Evolutionary conservation across 2,113 vertebrate genomes (phyloP).

Genomic region (Lipophrys pholis): DNA sequence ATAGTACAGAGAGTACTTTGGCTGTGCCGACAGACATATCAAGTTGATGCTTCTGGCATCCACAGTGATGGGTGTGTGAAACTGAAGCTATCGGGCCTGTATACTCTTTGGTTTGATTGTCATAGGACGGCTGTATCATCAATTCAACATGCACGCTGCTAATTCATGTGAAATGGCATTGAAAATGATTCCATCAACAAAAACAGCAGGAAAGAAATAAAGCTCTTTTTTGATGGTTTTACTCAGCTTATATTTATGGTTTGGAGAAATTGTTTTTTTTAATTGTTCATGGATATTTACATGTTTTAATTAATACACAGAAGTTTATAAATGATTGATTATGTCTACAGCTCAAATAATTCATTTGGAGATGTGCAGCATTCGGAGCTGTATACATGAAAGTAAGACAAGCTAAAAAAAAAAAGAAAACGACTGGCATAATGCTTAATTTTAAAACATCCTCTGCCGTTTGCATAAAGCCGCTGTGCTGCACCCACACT

Average conservation of each 20-base stretch:
- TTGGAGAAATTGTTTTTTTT: neutral
- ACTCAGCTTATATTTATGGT: neutral
- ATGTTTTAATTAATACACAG: neutral
- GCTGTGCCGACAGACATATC: conserved; percentile 50
- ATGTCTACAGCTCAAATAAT: neutral
- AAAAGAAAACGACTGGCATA: neutral
- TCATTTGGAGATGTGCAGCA: neutral
- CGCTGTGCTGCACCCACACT: neutral
- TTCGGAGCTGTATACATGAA: too few species aligned
- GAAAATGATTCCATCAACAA: neutral
- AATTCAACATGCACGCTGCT: neutral
- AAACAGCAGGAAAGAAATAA: neutral
- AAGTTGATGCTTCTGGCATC: conserved; percentile 8
- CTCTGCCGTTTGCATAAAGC: neutral
- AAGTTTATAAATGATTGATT: neutral
- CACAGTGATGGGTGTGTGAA: neutral
- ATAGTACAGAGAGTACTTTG: conserved; percentile 41
- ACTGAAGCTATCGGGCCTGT: neutral
- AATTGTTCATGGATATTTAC: neutral
- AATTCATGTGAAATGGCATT: neutral
- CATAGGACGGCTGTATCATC: neutral
- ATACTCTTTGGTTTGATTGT: neutral
- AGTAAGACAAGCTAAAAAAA: neutral
- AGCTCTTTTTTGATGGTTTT: neutral
- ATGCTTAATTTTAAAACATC: neutral